Percentiles rank a stretch among this genome's conserved stretches.
Conservation (phyloP, 2,888 invertebrate genomes). For the Zootermopsis nevadensis region DNA sequence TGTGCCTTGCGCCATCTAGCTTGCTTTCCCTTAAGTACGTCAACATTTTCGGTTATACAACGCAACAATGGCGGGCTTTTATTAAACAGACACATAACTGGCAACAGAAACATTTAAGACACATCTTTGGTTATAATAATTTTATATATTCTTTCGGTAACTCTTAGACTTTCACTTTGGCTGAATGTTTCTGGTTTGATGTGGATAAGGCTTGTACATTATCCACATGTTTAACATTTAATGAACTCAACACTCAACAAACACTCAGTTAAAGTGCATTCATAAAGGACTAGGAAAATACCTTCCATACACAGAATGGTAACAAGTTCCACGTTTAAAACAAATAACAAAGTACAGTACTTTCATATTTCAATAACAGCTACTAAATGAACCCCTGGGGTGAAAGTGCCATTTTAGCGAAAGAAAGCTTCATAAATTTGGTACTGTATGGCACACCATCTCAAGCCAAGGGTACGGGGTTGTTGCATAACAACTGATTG, state of each 20-base stretch:
- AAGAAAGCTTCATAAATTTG: conserved; percentile 22
- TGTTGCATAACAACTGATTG: conserved; percentile 22
- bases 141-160: conserved; percentile 37
- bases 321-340: conserved; percentile 45
- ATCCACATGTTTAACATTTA: conserved; percentile 22
- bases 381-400: conserved; percentile 29
- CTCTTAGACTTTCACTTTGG: conserved; percentile 34
- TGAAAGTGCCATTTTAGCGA: background rate
- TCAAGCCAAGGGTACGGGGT: background rate
- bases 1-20: conserved; percentile 39
- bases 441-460: background rate
- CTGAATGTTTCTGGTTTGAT: conserved; percentile 24
- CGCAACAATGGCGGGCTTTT: conserved; percentile 37
- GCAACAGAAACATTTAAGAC: conserved; percentile 53
- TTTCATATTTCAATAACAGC: conserved; percentile 30
- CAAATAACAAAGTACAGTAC: conserved; percentile 41
- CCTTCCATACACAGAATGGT: conserved; percentile 44
- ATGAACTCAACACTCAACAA: conserved; percentile 42
- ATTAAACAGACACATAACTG: conserved; percentile 46
- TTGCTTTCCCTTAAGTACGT: conserved; percentile 42
- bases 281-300: conserved; percentile 46
- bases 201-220: background rate
- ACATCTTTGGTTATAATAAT: conserved; percentile 53
- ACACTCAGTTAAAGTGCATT: conserved; percentile 38
- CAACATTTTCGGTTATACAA: conserved; percentile 43